A percentile compares a stretch with the other conserved stretches of the same genome.
These are phyloP conservation scores for Sitta europaea DNA, from an alignment of 2,113 vertebrate genomes.

Conservation along the genomic window DNA sequence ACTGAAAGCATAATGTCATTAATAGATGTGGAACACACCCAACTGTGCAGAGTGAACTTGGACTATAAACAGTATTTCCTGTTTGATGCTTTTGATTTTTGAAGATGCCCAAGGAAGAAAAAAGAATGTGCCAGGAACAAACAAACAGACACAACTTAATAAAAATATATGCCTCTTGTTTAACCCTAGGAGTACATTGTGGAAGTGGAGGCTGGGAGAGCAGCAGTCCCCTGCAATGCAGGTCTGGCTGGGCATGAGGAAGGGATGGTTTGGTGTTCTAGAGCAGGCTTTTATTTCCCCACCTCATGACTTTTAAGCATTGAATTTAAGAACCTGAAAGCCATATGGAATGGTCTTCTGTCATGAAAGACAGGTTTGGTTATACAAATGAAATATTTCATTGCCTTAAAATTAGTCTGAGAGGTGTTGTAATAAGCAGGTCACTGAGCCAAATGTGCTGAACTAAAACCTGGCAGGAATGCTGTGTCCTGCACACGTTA, in stretches of 20 bases:
- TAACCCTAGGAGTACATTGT: neutral
- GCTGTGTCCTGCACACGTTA: neutral
- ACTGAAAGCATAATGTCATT: neutral
- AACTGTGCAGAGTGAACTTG: neutral
- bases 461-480: neutral
- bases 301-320: neutral
- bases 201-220: neutral
- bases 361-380: neutral
- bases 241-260: neutral
- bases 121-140: neutral
- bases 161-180: neutral
- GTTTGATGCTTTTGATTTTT: neutral
- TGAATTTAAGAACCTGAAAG: neutral
- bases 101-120: neutral
- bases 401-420: neutral
- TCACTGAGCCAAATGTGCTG: neutral
- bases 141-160: neutral
- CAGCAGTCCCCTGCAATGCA: rapidly evolving
- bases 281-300: neutral
- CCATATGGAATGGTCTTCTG: neutral
- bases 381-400: neutral
- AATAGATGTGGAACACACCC: neutral
- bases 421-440: neutral
- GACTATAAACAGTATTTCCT: neutral
- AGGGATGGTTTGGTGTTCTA: neutral